These are phyloP conservation scores for Xenopus laevis DNA, from an alignment of 2,113 vertebrate species.

Conservation along the genomic window DNA sequence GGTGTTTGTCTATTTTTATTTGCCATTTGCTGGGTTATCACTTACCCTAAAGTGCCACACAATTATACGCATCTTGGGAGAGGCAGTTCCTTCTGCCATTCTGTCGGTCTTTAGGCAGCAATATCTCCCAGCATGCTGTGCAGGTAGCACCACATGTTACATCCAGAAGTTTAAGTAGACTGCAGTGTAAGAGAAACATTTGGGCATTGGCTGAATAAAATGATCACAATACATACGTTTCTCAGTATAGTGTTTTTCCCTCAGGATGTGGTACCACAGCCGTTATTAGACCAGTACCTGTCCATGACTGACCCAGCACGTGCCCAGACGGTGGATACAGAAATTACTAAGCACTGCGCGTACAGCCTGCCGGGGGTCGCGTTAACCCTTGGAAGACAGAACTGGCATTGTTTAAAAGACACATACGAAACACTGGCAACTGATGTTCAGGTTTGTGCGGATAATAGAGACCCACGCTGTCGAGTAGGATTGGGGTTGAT, in stretches of 20 bases:
- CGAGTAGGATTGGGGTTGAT: not conserved
- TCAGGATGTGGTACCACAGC: constrained; percentile 69
- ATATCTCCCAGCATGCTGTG: too few relatives aligned
- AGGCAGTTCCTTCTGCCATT: too few relatives aligned
- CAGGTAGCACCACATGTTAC: too few relatives aligned
- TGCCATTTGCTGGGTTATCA: too few relatives aligned
- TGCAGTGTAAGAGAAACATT: too few relatives aligned
- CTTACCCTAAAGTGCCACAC: too few relatives aligned
- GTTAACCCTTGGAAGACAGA: constrained; percentile 65
- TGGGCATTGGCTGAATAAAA: too few relatives aligned
- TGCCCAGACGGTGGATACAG: constrained; percentile 65
- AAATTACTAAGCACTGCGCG: constrained; percentile 67
- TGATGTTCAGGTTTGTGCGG: constrained; percentile 61
- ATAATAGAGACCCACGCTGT: too few relatives aligned
- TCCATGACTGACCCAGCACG: constrained; percentile 68
- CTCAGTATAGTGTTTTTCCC: not conserved
- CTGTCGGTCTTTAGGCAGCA: too few relatives aligned
- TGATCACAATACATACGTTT: too few relatives aligned
- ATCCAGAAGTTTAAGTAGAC: too few relatives aligned
- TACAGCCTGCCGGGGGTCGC: constrained; percentile 69
- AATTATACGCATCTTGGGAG: too few relatives aligned
- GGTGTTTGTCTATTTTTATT: not conserved
- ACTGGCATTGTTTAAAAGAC: constrained; percentile 71
- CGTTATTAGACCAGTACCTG: constrained; percentile 65
- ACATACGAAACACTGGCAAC: constrained; percentile 62